Evolutionary conservation across 2,797 vertebrate species (phyloP), one percentile per base, ranked within the genome.

Genomic region (Euthynnus affinis): DNA sequence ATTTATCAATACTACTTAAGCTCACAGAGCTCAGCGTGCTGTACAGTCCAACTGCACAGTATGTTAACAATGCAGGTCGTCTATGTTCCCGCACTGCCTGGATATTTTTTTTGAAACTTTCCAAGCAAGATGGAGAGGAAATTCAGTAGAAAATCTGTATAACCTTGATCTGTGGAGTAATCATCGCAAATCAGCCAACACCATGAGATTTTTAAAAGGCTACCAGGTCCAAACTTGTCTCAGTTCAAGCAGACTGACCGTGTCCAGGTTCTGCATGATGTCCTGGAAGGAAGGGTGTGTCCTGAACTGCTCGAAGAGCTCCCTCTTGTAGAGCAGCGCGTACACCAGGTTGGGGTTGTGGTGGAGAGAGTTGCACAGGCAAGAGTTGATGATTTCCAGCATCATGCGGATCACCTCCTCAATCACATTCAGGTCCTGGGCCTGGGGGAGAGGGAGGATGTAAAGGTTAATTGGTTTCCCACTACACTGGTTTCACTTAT

Each of bases 331-430:
- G 8, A 99, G 97, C 89, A 99, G 93, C 0, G 97, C 97, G 0
- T 99, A 99, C 12, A 99, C 97, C 94, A 99, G 83, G 94, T 99
- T 99, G 0, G 98, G 98, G 91, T 99, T 99, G 94, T 99, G 97
- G 76, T 99, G 98, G 9, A 99, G 95, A 1, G 98, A 99, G 79
- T 96, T 98, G 70, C 95, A 95, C 88, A 99, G 91, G 92, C 98
- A 99, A 27, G 98, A 99, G 94, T 99, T 99, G 94, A 99, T 99
- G 86, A 99, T 99, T 94, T 99, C 98, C 83, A 99, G 82, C 97
- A 99, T 97, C 98, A 99, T 99, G 48, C 98, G 95, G 92, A 99
- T 99, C 91, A 99, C 98, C 87, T 99, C 98, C 89, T 99, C 98
- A 0, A 99, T 99, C 91, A 99, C 98, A 57, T 95, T 99, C 80